Base-by-base conservation (phyloP, 2,888 invertebrate genomes). In the Monochamus alternatus region DNA sequence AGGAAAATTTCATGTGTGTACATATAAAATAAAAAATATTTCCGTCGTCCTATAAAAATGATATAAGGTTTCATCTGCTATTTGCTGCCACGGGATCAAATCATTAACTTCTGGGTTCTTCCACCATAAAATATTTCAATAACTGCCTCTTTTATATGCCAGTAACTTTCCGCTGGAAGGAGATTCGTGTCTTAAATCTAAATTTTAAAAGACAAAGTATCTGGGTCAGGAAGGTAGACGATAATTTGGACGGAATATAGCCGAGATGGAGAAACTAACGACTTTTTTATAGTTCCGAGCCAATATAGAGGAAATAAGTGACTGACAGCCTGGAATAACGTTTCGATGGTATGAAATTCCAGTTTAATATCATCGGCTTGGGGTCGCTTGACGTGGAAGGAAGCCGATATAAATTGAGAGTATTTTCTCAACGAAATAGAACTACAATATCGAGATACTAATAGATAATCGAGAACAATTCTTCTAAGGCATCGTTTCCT, bases 141-240 rank as follows among this genome's bases (percentile, higher is more conserved):
- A 38, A 38, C 1, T 38, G 4, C 38, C 7, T 10, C 47, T 12
- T 47, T 47, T 12, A 12, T 47, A 3, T 10, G 47, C 47, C 47
- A 47, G 10, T 47, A 47, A 38, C 38, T 38, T 38, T 38, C 38
- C 7, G 12, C 10, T 47, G 12, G 9, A 47, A 3, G 3, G 9
- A 3, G 10, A 12, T 12, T 47, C 3, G 3, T 3, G 8, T 47
- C 47, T 47, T 47, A 47, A 47, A 47, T 47, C 3, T 47, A 47
- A 47, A 47, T 47, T 47, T 47, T 47, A 47, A 47, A 47, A 47
- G 47, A 47, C 47, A 47, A 47, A 47, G 47, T 47, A 47, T 47
- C 47, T 9, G 47, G 47, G 47, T 47, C 47, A 10, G 12, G 47
- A 47, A 47, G 47, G 47, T 47, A 47, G 47, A 47, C 47, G 9